These are phyloP conservation scores for Acrocephalus kingi DNA, from an alignment of 2,113 vertebrate species.

Conservation along the genomic window DNA sequence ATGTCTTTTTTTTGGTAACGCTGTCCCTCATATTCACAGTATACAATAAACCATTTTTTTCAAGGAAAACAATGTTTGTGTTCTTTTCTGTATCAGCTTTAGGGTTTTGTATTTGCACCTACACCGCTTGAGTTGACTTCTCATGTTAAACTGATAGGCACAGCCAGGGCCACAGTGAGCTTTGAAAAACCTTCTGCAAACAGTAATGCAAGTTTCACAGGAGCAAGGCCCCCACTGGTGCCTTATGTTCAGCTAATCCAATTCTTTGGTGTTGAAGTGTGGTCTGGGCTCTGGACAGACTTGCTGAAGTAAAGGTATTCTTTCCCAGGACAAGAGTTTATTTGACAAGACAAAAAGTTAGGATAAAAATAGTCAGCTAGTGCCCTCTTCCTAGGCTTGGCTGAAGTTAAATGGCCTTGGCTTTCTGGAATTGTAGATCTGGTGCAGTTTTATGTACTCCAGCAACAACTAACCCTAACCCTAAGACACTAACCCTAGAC, in stretches of 20 bases:
- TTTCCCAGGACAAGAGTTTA: background rate
- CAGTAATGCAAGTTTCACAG: background rate
- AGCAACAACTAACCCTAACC: background rate
- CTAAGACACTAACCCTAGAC: too few species aligned
- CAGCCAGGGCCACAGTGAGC: background rate
- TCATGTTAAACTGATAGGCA: background rate
- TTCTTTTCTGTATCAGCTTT: background rate
- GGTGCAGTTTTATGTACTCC: background rate
- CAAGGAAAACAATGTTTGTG: conserved; percentile 40
- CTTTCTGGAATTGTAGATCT: background rate
- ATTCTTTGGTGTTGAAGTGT: background rate
- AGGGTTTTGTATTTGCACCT: background rate
- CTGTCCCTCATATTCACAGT: conserved; percentile 76
- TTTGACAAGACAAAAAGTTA: background rate
- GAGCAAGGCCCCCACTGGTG: background rate
- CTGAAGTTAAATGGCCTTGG: background rate
- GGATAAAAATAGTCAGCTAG: background rate
- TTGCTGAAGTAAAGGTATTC: background rate
- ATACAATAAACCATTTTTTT: conserved; percentile 88
- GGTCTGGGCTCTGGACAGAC: background rate
- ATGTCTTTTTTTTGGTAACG: conserved; percentile 75
- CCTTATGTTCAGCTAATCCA: background rate
- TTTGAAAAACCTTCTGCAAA: background rate
- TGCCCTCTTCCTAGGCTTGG: background rate
- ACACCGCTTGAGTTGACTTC: background rate